Percentiles rank a stretch among this genome's conserved stretches.
phyloP scores from a whole-genome alignment of 2,888 invertebrate genomes.

The Drosophila neonasuta region DNA sequence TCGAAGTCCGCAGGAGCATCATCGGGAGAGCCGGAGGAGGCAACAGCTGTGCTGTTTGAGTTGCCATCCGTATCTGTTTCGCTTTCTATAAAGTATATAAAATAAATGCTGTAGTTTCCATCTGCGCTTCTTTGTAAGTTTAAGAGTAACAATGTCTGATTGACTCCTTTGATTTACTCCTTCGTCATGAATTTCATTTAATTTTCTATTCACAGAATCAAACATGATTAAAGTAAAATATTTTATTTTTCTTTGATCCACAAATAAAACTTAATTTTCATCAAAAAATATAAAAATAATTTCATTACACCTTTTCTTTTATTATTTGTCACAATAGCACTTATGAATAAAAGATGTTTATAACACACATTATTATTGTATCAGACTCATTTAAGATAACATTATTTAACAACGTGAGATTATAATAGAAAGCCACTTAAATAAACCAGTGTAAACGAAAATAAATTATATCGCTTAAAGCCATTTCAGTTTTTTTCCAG shows the following conservation, averaged over 20 bases:
- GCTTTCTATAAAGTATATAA: constrained; percentile 17
- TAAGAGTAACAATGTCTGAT: background rate
- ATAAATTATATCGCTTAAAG: background rate
- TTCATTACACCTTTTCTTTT: too few relatives aligned
- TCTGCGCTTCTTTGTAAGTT: background rate
- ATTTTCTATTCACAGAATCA: too few relatives aligned
- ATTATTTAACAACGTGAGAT: background rate
- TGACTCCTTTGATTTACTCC: background rate
- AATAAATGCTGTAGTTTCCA: background rate
- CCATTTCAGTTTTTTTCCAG: background rate
- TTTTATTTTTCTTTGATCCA: too few relatives aligned
- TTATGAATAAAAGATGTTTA: background rate
- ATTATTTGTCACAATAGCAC: too few relatives aligned
- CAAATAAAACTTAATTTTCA: too few relatives aligned
- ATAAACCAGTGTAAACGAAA: background rate
- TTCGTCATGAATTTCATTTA: background rate
- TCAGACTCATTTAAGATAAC: background rate
- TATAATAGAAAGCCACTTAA: background rate
- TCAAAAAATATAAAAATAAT: too few relatives aligned
- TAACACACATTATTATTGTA: background rate
- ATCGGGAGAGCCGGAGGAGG: constrained; percentile 7
- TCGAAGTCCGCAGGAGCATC: constrained; percentile 85
- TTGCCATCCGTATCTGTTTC: constrained; percentile 40
- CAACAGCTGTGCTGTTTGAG: constrained; percentile 44
- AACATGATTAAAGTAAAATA: too few relatives aligned